Percentiles rank a stretch among this genome's conserved stretches.
Conservation (phyloP, 2,113 vertebrate genomes). For the Calidris pygmaea region DNA sequence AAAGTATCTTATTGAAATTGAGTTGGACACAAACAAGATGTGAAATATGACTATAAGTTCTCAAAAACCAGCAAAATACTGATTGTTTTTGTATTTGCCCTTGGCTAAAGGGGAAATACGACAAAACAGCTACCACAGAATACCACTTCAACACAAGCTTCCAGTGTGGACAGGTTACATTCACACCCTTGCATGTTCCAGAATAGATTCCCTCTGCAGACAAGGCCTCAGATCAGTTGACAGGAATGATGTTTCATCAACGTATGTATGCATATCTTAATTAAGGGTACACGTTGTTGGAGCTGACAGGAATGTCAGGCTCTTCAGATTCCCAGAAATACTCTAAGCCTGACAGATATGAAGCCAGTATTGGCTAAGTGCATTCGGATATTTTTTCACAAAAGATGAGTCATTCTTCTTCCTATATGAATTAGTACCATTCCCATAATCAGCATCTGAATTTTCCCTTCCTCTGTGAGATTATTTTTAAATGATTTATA, state of each 20-base stretch:
- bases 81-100: not conserved
- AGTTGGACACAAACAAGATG: not conserved
- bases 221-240: not conserved
- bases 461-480: not conserved
- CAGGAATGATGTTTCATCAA: constrained; percentile 29
- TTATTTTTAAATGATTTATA: not conserved
- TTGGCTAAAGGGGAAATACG: not conserved
- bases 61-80: not conserved
- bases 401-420: constrained; percentile 50
- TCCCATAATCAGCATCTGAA: not conserved
- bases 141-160: not conserved
- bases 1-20: not conserved
- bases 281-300: not conserved
- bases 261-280: not conserved
- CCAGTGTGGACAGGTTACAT: not conserved
- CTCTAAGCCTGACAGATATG: not conserved
- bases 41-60: not conserved
- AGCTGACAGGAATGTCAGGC: constrained; percentile 36
- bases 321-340: constrained; percentile 45
- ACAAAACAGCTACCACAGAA: not conserved
- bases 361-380: not conserved
- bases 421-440: not conserved
- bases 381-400: constrained; percentile 18
- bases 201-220: not conserved
- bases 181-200: not conserved